phyloP scores from a whole-genome alignment of 1,140 invertebrate species.

The Pogonognathellus flavescens region DNA sequence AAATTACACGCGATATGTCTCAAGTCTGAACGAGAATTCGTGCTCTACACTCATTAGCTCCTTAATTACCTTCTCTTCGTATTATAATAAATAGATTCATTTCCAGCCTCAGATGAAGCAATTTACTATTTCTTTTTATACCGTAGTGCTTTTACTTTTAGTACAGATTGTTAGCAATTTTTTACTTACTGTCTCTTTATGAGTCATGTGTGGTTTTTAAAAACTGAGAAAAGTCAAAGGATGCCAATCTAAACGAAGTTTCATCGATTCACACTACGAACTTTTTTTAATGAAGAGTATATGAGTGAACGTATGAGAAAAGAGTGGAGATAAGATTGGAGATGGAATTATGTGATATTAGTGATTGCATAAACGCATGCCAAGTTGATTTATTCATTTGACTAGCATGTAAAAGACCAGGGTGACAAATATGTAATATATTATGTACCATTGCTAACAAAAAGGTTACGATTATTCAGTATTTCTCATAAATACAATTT shows the following conservation, averaged over 20 bases:
- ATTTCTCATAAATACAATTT: constrained; percentile 35
- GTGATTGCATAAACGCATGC: constrained; percentile 43
- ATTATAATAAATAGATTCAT: constrained; percentile 22
- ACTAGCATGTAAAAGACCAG: constrained; percentile 54
- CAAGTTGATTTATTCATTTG: constrained; percentile 44
- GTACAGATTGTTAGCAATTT: no score
- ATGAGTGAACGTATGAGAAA: background rate
- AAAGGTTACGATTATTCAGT: constrained; percentile 12
- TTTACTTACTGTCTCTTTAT: no score
- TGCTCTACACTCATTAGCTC: constrained; percentile 40
- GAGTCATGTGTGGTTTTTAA: no score
- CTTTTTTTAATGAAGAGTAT: no score
- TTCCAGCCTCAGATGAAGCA: background rate
- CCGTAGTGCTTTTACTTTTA: background rate
- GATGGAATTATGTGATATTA: constrained; percentile 11
- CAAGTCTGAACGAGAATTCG: background rate
- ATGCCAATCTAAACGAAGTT: no score
- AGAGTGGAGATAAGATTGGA: constrained; percentile 11
- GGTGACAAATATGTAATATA: constrained; percentile 51
- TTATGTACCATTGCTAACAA: constrained; percentile 49
- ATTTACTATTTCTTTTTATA: background rate
- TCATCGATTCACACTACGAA: no score
- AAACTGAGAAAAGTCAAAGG: no score
- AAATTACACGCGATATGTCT: constrained; percentile 28
- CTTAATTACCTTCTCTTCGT: constrained; percentile 33